Conservation (phyloP, 2,797 vertebrate species). For the Poecile montanus region DNA sequence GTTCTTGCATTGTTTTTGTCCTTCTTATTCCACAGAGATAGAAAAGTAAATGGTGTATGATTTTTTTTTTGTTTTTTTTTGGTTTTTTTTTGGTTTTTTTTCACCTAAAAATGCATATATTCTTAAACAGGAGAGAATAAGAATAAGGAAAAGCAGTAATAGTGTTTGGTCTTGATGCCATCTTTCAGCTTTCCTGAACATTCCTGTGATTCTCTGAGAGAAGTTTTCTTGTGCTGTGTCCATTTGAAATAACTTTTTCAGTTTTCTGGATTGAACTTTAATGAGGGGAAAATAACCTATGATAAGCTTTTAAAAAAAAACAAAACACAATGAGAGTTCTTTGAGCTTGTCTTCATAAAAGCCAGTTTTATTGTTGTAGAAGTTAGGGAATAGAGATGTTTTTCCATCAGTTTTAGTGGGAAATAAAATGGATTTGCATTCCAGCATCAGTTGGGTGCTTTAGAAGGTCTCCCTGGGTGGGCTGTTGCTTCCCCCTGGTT, state of each 20-base stretch:
- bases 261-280: neutral
- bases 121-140: neutral
- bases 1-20: neutral
- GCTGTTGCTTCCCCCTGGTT: neutral
- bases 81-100: neutral
- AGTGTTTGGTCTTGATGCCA: neutral
- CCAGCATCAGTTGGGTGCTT: constrained; percentile 15
- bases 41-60: neutral
- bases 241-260: neutral
- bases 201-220: neutral
- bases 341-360: neutral
- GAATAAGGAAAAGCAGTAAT: neutral
- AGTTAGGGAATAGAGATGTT: neutral
- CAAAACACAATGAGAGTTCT: neutral
- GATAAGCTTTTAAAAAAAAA: neutral
- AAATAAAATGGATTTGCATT: constrained; percentile 26
- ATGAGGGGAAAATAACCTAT: neutral
- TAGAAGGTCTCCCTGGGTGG: constrained; percentile 4
- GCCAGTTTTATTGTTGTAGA: neutral
- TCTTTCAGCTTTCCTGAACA: neutral
- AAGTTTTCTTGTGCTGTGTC: neutral
- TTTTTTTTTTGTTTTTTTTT: neutral
- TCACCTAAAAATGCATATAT: accelerated
- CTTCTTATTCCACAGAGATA: neutral
- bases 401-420: neutral